Evolutionary conservation across 2,888 invertebrate genomes (phyloP).

Genomic region (Orchesellides sinensis): DNA sequence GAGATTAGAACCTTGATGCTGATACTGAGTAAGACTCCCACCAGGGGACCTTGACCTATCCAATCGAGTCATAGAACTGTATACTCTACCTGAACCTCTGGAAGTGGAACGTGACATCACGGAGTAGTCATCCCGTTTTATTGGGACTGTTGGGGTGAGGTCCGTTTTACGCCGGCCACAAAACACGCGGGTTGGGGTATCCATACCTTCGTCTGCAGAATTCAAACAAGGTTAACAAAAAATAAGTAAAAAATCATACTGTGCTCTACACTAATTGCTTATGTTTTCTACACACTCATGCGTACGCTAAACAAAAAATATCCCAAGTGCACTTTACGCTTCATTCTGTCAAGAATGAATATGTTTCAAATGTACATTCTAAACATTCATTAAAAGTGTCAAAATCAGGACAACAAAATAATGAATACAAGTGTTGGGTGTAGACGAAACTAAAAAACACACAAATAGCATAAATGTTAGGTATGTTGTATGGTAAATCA

Average conservation of each 20-base stretch:
- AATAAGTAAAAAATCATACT: too few relatives aligned
- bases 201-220: slow-evolving; percentile 52
- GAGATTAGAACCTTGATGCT: slow-evolving; percentile 49
- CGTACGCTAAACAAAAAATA: too few relatives aligned
- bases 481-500: too few relatives aligned
- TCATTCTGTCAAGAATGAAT: not conserved
- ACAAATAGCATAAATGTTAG: too few relatives aligned
- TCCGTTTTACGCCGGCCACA: slow-evolving; percentile 74
- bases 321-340: too few relatives aligned
- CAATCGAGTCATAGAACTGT: slow-evolving; percentile 74
- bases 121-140: slow-evolving; percentile 68
- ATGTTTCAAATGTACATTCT: too few relatives aligned
- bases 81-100: slow-evolving; percentile 71
- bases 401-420: too few relatives aligned
- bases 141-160: slow-evolving; percentile 73
- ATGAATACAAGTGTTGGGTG: too few relatives aligned
- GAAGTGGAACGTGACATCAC: slow-evolving; percentile 64
- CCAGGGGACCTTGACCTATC: slow-evolving; percentile 71
- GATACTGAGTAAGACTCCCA: slow-evolving; percentile 64
- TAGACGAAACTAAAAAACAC: too few relatives aligned
- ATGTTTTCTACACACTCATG: too few relatives aligned
- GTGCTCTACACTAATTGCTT: too few relatives aligned
- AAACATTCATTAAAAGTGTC: too few relatives aligned
- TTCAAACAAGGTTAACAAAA: not conserved
- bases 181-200: slow-evolving; percentile 65